Evolutionary conservation across 2,797 vertebrate genomes (phyloP), one percentile per base, ranked within the genome.

Genomic region (Leptoclinus maculatus): DNA sequence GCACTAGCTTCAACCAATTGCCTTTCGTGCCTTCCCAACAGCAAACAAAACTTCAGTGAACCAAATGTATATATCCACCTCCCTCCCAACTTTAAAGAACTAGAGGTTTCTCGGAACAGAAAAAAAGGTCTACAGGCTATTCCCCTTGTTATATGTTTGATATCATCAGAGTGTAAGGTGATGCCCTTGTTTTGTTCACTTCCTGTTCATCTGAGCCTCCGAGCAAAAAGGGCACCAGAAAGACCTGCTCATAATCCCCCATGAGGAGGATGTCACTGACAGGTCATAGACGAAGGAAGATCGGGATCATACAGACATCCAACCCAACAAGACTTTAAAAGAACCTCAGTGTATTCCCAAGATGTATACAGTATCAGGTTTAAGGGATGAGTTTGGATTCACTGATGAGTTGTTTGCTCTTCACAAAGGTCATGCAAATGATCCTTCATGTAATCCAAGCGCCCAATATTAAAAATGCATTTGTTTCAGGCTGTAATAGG

Each of bases 381-480:
- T 70, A 68, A 70, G 34, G 68, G 29, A 62, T 21, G 27, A 10
- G 32, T 71, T 64, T 58, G 63, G 79, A 62, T 64, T 67, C 60
- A 70, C 16, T 34, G 58, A 78, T 60, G 54, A 74, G 49, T 65
- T 67, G 63, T 80, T 86, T 72, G 69, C 72, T 87, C 56, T 14
- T 54, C 57, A 84, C 67, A 87, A 80, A 82, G 81, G 79, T 86
- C 80, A 84, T 13, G 59, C 38, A 75, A 85, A 82, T 57, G 47
- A 87, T 86, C 76, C 43, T 56, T 57, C 36, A 58, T 87, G 85
- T 84, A 87, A 87, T 69, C 9, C 66, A 70, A 87, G 25, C 67
- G 38, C 51, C 14, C 36, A 32, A 45, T 74, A 80, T 78, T 76
- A 79, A 75, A 83, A 83, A 82, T 78, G 59, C 45, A 72, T n/a